Evolutionary conservation across 2,888 invertebrate species (phyloP), one percentile per base, ranked within the genome.

Genomic region (Drosophila dives): DNA sequence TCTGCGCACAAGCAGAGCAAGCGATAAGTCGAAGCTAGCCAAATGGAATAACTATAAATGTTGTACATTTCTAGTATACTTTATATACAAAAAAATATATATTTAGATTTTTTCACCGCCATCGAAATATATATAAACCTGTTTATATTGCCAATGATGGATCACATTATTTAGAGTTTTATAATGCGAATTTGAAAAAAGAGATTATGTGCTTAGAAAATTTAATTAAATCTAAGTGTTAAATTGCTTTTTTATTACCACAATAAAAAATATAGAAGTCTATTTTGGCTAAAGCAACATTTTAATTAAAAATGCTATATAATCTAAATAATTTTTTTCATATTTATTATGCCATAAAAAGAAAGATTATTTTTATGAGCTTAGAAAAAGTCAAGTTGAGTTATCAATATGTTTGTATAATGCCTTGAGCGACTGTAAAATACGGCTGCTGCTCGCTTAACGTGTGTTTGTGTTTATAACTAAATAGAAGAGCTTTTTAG

Each of bases 401-500:
- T 29, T 50, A n/a, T n/a, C 6, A 12, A 26, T 40, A 40, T 12
- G 23, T 54, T 17, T 1, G 17, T n/a, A 8, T n/a, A 77, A 71
- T 64, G 26, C 5, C 48, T 50, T 7, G 33, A 45, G 33, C 1
- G 36, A 77, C 66, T 80, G 75, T 77, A 32, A 61, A 23, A 54
- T 49, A 20, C 54, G 55, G 49, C 42, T 58, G 17, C 34, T 64
- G 56, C 42, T 55, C 32, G 53, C 48, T 64, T 45, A 32, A 62
- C 60, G 49, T 74, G 55, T 74, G 78, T 72, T 66, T 71, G 87
- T 71, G 71, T 64, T 81, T 77, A 71, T 84, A 77, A 62, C 84
- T 79, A 89, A 86, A 76, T 86, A 81, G 80, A 84, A 81, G 85
- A 80, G 60, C 72, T 84, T 64, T 73, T 84, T 75, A 77, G 80